Evolutionary conservation across 2,113 vertebrate species (phyloP), one percentile per base, ranked within the genome.

Genomic region (Motacilla tschutschensis): DNA sequence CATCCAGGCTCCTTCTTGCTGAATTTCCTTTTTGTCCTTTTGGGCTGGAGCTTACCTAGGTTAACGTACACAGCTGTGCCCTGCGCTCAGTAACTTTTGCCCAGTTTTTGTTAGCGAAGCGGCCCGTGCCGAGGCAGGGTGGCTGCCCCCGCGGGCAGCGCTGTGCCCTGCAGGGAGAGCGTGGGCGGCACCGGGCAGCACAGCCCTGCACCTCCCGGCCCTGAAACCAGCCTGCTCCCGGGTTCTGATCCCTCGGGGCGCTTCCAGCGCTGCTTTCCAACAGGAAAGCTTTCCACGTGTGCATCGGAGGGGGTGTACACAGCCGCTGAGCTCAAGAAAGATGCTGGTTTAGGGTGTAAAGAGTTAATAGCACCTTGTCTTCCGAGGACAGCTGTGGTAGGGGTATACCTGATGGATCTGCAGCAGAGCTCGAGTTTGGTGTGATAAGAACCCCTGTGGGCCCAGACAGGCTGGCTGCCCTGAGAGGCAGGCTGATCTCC

Each of bases 161-260:
- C 14, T 3, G 48, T 36, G 43, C 57, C 31, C 44, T 1, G 35
- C 41, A 7, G 13, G 14, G 28, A 74, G 11, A 22, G 57, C 17
- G 2, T 20, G 5, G 1, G 3, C 51, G 26, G 60, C 35, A 65
- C 22, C 5, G 36, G 8, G 50, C 43, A 11, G 55, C 57, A 1
- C n/a, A 10, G 62, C 36, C 8, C 14, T 2, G 50, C 2, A 0
- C 33, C 33, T n/a, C 44, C 0, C 2, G 20, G 29, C 54, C 76
- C 76, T 10, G 44, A 29, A 28, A 31, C 3, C 4, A 67, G 50
- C 76, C 10, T 8, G 35, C 12, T 25, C 54, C 48, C 17, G 31
- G 46, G 6, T 0, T 46, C 43, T 65, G 5, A 24, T 9, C 33
- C 41, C 25, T 25, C 8, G 9, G 15, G 33, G 7, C 20, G 31